phyloP scores from a whole-genome alignment of 2,113 vertebrate species.

The Trachemys scripta region DNA sequence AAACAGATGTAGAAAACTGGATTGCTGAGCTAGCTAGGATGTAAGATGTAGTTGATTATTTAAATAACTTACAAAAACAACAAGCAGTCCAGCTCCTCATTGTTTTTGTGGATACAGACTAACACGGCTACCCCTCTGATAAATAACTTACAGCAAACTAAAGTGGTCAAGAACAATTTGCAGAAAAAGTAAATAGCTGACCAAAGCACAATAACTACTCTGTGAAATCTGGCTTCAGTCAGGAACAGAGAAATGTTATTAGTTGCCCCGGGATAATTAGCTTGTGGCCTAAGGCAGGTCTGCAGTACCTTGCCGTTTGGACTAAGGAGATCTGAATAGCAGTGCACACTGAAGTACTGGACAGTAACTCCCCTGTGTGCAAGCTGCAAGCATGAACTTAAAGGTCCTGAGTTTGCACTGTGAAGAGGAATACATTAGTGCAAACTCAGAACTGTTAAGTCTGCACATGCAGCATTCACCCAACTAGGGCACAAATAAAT shows the following conservation, averaged over 20 bases:
- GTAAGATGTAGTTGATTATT: slow-evolving; percentile 49
- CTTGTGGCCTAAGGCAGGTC: no score
- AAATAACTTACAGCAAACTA: slow-evolving; percentile 36
- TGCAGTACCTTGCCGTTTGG: no score
- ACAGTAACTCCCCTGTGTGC: no score
- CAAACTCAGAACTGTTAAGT: no score
- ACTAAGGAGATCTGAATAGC: no score
- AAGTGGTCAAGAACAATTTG: slow-evolving; percentile 1
- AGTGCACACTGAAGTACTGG: no score
- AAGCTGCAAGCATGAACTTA: no score
- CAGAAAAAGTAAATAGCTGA: slow-evolving; percentile 60
- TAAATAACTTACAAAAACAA: slow-evolving; percentile 24
- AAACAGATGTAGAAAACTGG: slow-evolving; percentile 30
- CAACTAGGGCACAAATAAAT: background rate
- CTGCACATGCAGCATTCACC: background rate
- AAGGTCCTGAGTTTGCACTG: no score
- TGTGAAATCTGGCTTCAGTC: slow-evolving; percentile 14
- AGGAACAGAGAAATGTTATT: background rate
- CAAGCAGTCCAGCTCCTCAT: no score
- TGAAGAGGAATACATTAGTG: no score
- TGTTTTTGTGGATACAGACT: no score
- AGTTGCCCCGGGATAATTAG: background rate
- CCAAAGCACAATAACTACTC: slow-evolving; percentile 19
- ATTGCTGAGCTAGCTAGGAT: slow-evolving; percentile 31
- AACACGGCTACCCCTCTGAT: background rate